Base-by-base conservation (phyloP, 2,888 invertebrate species). In the Lathronympha strigana region DNA sequence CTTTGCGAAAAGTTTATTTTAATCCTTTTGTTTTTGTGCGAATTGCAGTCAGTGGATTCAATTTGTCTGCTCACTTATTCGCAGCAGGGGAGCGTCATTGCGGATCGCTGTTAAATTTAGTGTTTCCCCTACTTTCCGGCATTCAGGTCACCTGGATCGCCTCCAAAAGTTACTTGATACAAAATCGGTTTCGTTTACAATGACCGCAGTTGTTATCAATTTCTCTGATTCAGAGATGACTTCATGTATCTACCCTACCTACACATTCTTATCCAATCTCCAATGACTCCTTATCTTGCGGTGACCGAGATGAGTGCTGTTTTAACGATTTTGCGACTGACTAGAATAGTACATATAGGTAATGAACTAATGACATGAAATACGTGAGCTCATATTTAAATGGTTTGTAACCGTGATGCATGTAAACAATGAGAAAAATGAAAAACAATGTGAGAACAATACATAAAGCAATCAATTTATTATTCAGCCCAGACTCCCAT, bases 91-190 rank as follows among this genome's bases (percentile, higher is more conserved):
- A 23, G 40, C 38, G 15, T 40, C 38, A 28, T 81, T 71, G 83
- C 81, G 74, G 83, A 82, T 79, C 71, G 68, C 70, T 72, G 76
- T 79, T 77, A 77, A 80, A 78, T 78, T 82, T 79, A 74, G 81
- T 73, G 75, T 79, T 82, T 78, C 72, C 69, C 71, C 74, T 71
- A 79, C 76, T 77, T 79, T 74, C 73, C 72, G 76, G 80, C 78
- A 91, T 88, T 81, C 82, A 76, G 91, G 91, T 87, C 90, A 84
- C 76, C 86, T 91, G 91, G 90, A 90, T 73, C 74, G 72, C 71
- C 68, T 91, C 91, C 91, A 83, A 82, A 72, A 77, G 78, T 47
- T 23, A 47, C 80, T 68, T 68, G 43, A 81, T 69, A 72, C 71
- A 72, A 76, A 74, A 74, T n/a, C n/a, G 72, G 71, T 75, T 79